Evolutionary conservation across 2,113 vertebrate species (phyloP), one percentile per base, ranked within the genome.

Genomic region (Speoplatyrhinus poulsoni): DNA sequence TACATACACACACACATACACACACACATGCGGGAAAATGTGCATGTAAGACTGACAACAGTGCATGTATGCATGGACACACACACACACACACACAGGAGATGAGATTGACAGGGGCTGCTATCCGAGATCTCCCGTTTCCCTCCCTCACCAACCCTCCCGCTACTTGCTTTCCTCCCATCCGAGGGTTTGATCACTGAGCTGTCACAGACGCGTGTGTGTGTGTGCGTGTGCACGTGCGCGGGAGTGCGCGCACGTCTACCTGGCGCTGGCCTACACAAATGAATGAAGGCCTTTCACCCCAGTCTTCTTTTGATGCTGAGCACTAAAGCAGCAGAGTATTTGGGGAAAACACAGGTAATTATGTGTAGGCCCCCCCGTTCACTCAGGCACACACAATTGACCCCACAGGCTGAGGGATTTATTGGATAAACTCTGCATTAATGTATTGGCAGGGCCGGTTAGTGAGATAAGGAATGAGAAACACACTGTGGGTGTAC

Each of bases 141-240:
- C 87, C 85, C 73, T 85, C 87, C 15, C 46, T 26, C 26, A 26
- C 53, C 59, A 60, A 46, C 64, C 65, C 12, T 50, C 78, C 77
- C 67, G 70, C 75, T 86, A 78, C 80, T 73, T 88, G 70, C 80
- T 61, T 69, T 55, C 76, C 68, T 80, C 56, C 72, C 80, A 64
- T 84, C 81, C 66, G 85, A 81, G 92, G 90, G 95, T 88, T 96
- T 96, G 95, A 98, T 97, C 95, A 94, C 73, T 96, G 94, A 94
- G 92, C 94, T 95, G 92, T 95, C 90, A 82, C 88, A 90, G 82
- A 80, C 73, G 82, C 73, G 26, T 26, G 26, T 26, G 26, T 26
- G 26, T 26, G 26, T 26, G 26, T 26, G 26, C 26, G 26, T 26
- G 26, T 26, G 26, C 19, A 1, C 26, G 2, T 26, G 26, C 26